Evolutionary conservation across 2,797 vertebrate species (phyloP).

Genomic region (Sebastes itinus): DNA sequence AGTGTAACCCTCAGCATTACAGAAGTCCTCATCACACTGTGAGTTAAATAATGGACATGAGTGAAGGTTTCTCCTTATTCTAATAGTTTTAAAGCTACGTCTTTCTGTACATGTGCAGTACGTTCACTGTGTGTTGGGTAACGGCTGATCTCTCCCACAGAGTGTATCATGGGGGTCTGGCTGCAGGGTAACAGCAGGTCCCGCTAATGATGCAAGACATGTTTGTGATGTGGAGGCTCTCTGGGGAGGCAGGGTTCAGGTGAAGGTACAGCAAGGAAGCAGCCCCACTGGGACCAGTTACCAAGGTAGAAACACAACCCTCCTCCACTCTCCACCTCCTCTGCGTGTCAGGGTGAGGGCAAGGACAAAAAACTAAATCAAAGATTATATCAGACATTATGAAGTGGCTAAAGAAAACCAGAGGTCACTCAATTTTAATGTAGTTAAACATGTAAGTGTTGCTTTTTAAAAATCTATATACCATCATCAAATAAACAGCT

Average conservation of each 20-base stretch:
- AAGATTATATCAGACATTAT: background rate
- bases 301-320: conserved; percentile 63
- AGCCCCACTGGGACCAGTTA: conserved; percentile 73
- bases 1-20: background rate
- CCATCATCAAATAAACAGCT: background rate
- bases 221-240: conserved; percentile 80
- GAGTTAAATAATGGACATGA: background rate
- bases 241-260: conserved; percentile 74
- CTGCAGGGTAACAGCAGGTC: conserved; percentile 71
- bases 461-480: background rate
- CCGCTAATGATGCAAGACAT: conserved; percentile 83
- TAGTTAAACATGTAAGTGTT: background rate
- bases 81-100: background rate
- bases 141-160: conserved; percentile 51
- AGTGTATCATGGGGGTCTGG: conserved; percentile 52
- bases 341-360: background rate
- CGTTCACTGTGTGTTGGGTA: background rate
- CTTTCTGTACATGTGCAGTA: background rate
- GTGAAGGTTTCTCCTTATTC: background rate
- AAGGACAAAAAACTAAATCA: conserved; percentile 11
- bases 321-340: conserved; percentile 39
- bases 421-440: background rate
- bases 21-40: background rate
- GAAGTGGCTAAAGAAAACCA: background rate
- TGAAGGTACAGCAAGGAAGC: conserved; percentile 64